Conservation (phyloP, 2,888 invertebrate genomes). For the Gryllus longicercus region DNA sequence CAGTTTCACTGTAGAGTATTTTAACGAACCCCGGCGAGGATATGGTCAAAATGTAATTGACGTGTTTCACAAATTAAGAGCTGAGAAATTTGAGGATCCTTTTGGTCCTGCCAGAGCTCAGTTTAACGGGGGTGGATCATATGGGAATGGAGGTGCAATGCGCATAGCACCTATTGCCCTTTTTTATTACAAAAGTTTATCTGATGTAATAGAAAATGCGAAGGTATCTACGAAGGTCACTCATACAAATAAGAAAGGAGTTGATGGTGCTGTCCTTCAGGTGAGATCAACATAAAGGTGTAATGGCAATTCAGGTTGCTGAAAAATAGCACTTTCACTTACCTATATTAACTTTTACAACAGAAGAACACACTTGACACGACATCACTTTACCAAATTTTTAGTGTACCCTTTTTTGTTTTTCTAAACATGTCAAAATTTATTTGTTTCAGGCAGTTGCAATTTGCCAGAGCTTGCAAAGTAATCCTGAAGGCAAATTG, state of each 20-base stretch:
- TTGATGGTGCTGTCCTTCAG: slow-evolving; percentile 58
- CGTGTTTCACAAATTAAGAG: slow-evolving; percentile 56
- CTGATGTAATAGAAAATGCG: slow-evolving; percentile 52
- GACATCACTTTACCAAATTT: not conserved
- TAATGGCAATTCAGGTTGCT: not conserved
- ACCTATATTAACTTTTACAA: not conserved
- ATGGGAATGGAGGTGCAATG: slow-evolving; percentile 78
- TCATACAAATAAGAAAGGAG: slow-evolving; percentile 57
- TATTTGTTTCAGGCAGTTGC: slow-evolving; percentile 52
- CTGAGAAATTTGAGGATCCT: slow-evolving; percentile 56
- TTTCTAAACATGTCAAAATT: not conserved
- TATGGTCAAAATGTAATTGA: slow-evolving; percentile 61
- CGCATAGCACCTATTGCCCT: slow-evolving; percentile 64
- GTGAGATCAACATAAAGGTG: slow-evolving; percentile 40
- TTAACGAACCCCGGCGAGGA: slow-evolving; percentile 58
- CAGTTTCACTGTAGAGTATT: slow-evolving; percentile 62
- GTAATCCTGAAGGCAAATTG: slow-evolving; percentile 49
- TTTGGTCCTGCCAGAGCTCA: slow-evolving; percentile 62
- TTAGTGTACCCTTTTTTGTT: not conserved
- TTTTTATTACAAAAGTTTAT: slow-evolving; percentile 54
- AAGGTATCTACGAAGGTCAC: slow-evolving; percentile 57
- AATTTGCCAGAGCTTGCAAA: slow-evolving; percentile 53
- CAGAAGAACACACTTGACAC: not conserved
- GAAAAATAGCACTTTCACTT: not conserved
- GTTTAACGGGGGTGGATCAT: slow-evolving; percentile 66